Evolutionary conservation across 2,113 vertebrate species (phyloP), one percentile per base, ranked within the genome.

Genomic region (Cyphomyrus plagiostoma): DNA sequence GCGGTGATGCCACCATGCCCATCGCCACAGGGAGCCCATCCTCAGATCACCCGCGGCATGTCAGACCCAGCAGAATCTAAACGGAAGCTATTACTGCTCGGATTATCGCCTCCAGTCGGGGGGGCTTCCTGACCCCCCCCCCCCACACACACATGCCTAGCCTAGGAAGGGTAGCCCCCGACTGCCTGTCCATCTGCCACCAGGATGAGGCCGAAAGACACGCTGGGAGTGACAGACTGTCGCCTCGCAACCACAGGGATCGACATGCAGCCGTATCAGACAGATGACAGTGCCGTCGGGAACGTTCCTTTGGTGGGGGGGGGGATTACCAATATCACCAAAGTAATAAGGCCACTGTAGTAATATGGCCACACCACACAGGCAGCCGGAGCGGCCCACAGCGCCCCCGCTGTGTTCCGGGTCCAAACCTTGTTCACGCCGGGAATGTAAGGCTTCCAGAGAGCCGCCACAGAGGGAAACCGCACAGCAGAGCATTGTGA

Each of bases 121-220:
- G 90, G 91, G 0, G n/a, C n/a, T n/a, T 83, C 80, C 80, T 46
- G 42, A 83, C 80, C 35, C 77, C 30, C 35, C 1, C 11, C 42
- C 45, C 13, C 82, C 89, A 35, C 49, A 89, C 89, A 92, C 91
- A 87, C 92, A 91, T 89, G 93, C 91, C 91, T 87, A 62, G 53
- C 91, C 93, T 92, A 90, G 90, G 94, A 95, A 93, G 90, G 90
- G 94, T 91, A 91, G 89, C 91, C 91, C 96, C 95, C 95, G 93
- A 95, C 93, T 93, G 95, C 91, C 93, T 92, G 92, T 92, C 93
- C 96, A 97, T 97, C 96, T 97, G 96, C 95, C 95, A 94, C 94
- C 89, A 91, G 92, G 89, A 89, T 66, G 92, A 94, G 92, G 66
- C 92, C 87, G 92, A 93, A 91, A 89, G 91, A 90, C 93, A 93